Conservation (phyloP, 92 coral and sea anemone species). For the Blastomussa wellsi region DNA sequence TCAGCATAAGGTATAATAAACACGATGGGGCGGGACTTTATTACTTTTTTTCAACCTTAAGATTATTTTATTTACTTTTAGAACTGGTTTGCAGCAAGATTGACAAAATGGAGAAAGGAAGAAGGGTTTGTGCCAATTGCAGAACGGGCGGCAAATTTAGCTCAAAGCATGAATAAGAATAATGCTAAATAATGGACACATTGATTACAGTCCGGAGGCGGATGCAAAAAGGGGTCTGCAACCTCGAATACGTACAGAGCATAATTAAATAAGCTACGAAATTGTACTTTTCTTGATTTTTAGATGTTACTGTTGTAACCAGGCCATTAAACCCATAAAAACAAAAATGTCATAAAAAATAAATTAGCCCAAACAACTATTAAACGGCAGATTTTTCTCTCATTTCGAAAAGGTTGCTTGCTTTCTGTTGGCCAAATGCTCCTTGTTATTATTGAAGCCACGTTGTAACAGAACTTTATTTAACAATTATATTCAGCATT, state of each 20-base stretch:
- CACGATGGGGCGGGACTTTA: background rate
- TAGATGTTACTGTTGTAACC: background rate
- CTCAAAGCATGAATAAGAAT: slow-evolving; percentile 54
- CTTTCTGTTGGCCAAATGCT: background rate
- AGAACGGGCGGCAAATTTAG: slow-evolving; percentile 69
- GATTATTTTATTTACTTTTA: slow-evolving; percentile 21
- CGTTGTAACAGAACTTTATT: background rate
- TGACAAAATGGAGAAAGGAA: slow-evolving; percentile 73
- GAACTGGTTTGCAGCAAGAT: slow-evolving; percentile 79
- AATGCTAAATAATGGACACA: slow-evolving; percentile 17
- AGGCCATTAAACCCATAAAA: too few relatives aligned
- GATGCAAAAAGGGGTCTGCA: background rate
- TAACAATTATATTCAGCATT: background rate
- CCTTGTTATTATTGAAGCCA: background rate
- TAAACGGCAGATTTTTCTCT: background rate
- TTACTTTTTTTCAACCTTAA: background rate
- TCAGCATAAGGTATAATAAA: background rate
- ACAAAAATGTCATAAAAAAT: background rate
- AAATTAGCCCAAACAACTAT: background rate
- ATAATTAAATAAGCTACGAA: background rate
- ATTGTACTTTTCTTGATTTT: background rate
- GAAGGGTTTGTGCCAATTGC: slow-evolving; percentile 82
- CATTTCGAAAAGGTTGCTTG: background rate
- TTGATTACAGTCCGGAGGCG: background rate
- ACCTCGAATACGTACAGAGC: background rate